Conservation (phyloP, 2,113 vertebrate species). For the Trematomus loennbergii region DNA sequence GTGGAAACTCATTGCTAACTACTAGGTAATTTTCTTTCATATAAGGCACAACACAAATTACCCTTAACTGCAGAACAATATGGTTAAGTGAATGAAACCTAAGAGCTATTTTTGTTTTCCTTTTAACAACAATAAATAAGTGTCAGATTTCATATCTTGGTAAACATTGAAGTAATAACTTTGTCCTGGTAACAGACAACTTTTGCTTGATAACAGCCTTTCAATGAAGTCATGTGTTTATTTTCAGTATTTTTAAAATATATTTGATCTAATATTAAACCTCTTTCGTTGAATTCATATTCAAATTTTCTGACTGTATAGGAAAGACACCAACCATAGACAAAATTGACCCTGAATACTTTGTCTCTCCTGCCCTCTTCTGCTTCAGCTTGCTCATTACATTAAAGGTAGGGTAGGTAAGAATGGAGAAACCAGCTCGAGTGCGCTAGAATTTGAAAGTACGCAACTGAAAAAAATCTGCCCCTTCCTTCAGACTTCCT, state of each 20-base stretch:
- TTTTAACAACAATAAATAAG: constrained; percentile 1
- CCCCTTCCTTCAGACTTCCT: too few species aligned
- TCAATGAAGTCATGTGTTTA: too few species aligned
- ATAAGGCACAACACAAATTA: not conserved
- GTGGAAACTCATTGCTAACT: not conserved
- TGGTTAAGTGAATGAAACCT: constrained; percentile 3
- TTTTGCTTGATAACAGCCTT: not conserved
- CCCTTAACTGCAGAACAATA: not conserved
- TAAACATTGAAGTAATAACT: not conserved
- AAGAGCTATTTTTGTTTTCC: not conserved
- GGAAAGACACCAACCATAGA: not conserved
- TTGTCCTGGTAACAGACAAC: not conserved
- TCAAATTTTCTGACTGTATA: not conserved
- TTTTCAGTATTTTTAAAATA: too few species aligned
- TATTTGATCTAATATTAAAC: not conserved
- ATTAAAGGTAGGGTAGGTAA: not conserved
- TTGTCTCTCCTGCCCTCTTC: constrained; percentile 65
- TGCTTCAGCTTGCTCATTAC: constrained; percentile 49
- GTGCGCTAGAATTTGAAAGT: too few species aligned
- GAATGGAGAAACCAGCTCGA: too few species aligned
- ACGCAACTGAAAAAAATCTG: too few species aligned
- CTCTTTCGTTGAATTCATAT: not conserved
- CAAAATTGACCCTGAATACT: not conserved
- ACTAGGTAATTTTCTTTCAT: too few species aligned
- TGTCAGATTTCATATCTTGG: not conserved